Evolutionary conservation across 92 coral and sea anemone species (phyloP).

Genomic region (Porites cylindrica): DNA sequence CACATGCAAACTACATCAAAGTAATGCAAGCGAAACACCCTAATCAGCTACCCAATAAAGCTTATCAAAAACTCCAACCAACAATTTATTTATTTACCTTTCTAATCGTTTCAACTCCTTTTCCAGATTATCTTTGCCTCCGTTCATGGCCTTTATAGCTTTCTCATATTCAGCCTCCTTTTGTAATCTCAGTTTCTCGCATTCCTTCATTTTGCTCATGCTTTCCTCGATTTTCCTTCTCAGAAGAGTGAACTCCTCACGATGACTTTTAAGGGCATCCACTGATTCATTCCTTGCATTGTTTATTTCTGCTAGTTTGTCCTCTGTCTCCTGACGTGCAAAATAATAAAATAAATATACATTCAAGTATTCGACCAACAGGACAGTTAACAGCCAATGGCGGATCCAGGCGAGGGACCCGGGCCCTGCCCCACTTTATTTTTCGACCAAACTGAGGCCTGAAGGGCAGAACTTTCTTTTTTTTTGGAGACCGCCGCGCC

Average conservation of each 20-base stretch:
- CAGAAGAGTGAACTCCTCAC: conserved; percentile 68
- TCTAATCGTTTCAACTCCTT: conserved; percentile 17
- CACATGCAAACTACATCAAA: too few relatives aligned
- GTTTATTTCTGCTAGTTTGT: conserved; percentile 68
- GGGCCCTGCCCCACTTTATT: too few relatives aligned
- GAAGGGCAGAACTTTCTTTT: too few relatives aligned
- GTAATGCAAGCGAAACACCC: too few relatives aligned
- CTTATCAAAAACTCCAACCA: not conserved
- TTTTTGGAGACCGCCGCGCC: too few relatives aligned
- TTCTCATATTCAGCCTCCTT: conserved; percentile 36
- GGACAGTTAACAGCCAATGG: too few relatives aligned
- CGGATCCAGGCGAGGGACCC: too few relatives aligned
- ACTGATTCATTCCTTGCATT: conserved; percentile 74
- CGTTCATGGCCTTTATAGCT: not conserved
- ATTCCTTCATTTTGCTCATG: conserved; percentile 49
- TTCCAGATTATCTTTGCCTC: conserved; percentile 12
- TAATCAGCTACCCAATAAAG: too few relatives aligned
- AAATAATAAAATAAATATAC: not conserved
- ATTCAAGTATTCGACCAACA: not conserved
- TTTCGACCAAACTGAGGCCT: too few relatives aligned
- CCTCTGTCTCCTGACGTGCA: conserved; percentile 62
- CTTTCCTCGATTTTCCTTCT: conserved; percentile 63
- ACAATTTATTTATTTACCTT: conserved; percentile 3
- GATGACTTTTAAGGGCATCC: conserved; percentile 71
- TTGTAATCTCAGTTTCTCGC: conserved; percentile 35